Conservation (phyloP, 2,797 vertebrate genomes). For the Danio jaintianensis region DNA sequence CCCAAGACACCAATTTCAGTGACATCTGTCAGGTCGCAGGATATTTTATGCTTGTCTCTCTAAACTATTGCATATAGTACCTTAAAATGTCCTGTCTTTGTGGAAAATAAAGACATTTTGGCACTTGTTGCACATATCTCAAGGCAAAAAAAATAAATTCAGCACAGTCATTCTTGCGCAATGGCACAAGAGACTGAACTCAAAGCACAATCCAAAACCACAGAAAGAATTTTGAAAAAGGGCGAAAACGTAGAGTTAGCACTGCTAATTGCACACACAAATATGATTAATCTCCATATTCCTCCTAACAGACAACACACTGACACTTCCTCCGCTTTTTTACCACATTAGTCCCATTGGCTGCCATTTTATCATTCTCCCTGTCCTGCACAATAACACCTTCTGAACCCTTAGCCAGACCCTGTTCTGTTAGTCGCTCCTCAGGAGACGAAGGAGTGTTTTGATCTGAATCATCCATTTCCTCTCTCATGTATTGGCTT, state of each 20-base stretch:
- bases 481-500: conserved; percentile 32
- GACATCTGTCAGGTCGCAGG: not conserved
- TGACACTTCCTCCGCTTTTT: conserved; percentile 77
- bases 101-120: conserved; percentile 23
- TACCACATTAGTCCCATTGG: conserved; percentile 42
- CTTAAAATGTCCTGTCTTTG: not conserved
- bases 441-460: conserved; percentile 41
- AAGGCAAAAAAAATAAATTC: not conserved
- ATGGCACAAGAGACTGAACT: conserved; percentile 6
- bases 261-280: conserved; percentile 39
- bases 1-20: conserved; percentile 4
- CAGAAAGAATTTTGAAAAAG: conserved; percentile 10
- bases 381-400: conserved; percentile 42
- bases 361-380: conserved; percentile 10
- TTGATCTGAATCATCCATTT: conserved; percentile 37
- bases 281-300: not conserved
- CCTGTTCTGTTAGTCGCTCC: conserved; percentile 22
- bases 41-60: not conserved
- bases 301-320: conserved; percentile 73
- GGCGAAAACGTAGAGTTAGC: conserved; percentile 15
- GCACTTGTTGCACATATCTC: conserved; percentile 9
- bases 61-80: not conserved
- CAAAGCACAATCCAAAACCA: conserved; percentile 50
- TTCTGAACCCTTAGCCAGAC: conserved; percentile 8
- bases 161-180: conserved; percentile 5